Evolutionary conservation across 2,888 invertebrate species (phyloP), one percentile per base, ranked within the genome.

Genomic region (Xanthorhoe spadicearia): DNA sequence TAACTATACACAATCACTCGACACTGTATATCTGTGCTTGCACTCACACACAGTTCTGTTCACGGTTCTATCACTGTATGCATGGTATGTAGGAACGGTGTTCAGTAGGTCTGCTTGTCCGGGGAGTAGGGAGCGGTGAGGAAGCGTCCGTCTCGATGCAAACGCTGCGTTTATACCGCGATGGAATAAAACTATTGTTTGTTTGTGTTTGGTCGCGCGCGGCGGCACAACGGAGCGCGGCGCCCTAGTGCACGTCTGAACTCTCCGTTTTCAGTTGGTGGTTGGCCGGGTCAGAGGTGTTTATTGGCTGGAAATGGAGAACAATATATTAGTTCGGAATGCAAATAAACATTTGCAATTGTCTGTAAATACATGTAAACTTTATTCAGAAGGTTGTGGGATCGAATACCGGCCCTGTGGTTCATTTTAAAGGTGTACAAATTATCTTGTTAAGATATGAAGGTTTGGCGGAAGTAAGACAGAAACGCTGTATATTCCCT

Each of bases 271-370:
- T 83, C 89, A 96, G 92, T 94, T 96, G 96, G 93, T 96, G 97
- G 93, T 96, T 97, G 88, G 96, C 96, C 92, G 96, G 96, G 93
- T 97, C 97, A 87, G 96, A 95, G 86, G 96, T 96, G 94, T 95
- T 96, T 93, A 96, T 95, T 85, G 97, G 96, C 96, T 96, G 94
- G 50, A 93, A 94, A 74, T 71, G 13, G 4, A 83, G 61, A 51
- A 56, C 19, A 60, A 15, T 3, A 17, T 18, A n/a, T 53, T 60
- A 56, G 55, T 63, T 49, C 9, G 50, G 38, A 62, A 59, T 38
- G 43, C 65, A 51, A 49, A 6, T 28, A 17, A 28, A 57, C 43
- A 17, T 52, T 28, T 8, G 13, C n/a, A n/a, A n/a, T n/a, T n/a
- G n/a, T n/a, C n/a, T n/a, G 23, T 23, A 23, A 4, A 23, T 23